Conservation (phyloP, 30 jellyfish, hydroid and myxozoan species). For the Hydractinia echinata region DNA sequence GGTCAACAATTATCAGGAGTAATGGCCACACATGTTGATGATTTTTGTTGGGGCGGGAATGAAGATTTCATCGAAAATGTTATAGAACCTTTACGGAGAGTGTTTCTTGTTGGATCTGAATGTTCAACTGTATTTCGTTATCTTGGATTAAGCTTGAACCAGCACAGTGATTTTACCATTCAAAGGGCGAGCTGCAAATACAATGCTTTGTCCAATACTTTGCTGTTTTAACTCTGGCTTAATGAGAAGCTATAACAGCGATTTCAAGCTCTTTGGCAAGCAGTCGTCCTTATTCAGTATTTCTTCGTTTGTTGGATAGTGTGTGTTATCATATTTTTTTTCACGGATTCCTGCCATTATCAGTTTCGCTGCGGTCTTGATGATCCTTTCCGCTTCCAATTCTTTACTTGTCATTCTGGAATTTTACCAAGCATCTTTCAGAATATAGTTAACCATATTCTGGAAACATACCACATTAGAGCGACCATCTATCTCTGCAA, state of each 20-base stretch:
- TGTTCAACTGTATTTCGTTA: too few relatives aligned
- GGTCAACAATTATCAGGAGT: too few relatives aligned
- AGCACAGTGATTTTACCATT: too few relatives aligned
- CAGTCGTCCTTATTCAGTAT: constrained; percentile 16
- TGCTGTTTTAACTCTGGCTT: neutral
- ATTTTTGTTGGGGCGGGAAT: too few relatives aligned
- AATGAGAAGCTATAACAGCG: neutral
- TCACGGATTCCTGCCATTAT: constrained; percentile 24
- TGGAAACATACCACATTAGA: constrained; percentile 29
- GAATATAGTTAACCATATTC: constrained; percentile 31
- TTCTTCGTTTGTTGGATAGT: constrained; percentile 19
- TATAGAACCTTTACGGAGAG: too few relatives aligned
- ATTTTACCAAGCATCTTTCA: too few relatives aligned
- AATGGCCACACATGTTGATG: too few relatives aligned
- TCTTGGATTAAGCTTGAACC: too few relatives aligned
- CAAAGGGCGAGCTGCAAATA: constrained; percentile 41
- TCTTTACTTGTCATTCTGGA: neutral
- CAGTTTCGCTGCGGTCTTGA: constrained; percentile 36
- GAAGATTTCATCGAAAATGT: too few relatives aligned
- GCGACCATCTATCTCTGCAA: constrained; percentile 29
- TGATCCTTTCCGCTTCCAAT: constrained; percentile 19
- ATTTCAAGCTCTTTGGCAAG: constrained; percentile 22
- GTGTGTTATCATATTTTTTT: neutral
- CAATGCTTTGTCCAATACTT: constrained; percentile 42
- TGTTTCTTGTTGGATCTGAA: too few relatives aligned